Evolutionary conservation across 2,113 vertebrate genomes (phyloP), one percentile per base, ranked within the genome.

Genomic region (Spea multiplicata): DNA sequence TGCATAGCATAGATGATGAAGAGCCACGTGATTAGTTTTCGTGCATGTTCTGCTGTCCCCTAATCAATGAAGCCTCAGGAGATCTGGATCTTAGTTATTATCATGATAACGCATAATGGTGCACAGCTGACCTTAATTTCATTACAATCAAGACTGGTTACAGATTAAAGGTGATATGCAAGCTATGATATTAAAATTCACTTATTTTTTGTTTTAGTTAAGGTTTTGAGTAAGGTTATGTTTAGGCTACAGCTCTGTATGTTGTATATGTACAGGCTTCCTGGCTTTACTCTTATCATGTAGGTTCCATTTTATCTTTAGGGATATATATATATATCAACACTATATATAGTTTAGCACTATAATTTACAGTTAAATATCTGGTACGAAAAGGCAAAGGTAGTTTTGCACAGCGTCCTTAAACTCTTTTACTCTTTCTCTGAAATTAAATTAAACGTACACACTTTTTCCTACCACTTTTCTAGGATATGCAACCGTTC

Each of bases 31-130:
- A 74, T 80, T 61, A 13, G 8, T 14, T 17, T 61, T 13, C 69
- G 72, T 62, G 12, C 49, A 73, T 59, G 49, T 67, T 66, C 64
- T 73, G 47, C 52, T 55, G 49, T 67, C 17, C 65, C 52, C 47
- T 61, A 80, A 74, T 80, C 78, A 74, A 12, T 44, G 17, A 71
- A 67, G 44, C 46, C 65, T 68, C 64, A 0, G 57, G 71, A 80
- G 77, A 66, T 44, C 44, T 48, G 30, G 69, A 49, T 10, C 44
- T 4, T 47, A 62, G 50, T 59, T 73, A 45, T 71, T 50, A 79
- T 66, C 4, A 8, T 73, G 44, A 59, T 57, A 14, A 49, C 52
- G 44, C 52, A 66, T 66, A 66, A 66, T 66, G 14, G 6, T 30
- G 49, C 52, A 5, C 48, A 72, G 68, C 52, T 66, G 76, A 73